Percentiles rank a stretch among this genome's conserved stretches.
Conservation (phyloP, 1,140 invertebrate genomes). For the Drosophila micromelanica region DNA sequence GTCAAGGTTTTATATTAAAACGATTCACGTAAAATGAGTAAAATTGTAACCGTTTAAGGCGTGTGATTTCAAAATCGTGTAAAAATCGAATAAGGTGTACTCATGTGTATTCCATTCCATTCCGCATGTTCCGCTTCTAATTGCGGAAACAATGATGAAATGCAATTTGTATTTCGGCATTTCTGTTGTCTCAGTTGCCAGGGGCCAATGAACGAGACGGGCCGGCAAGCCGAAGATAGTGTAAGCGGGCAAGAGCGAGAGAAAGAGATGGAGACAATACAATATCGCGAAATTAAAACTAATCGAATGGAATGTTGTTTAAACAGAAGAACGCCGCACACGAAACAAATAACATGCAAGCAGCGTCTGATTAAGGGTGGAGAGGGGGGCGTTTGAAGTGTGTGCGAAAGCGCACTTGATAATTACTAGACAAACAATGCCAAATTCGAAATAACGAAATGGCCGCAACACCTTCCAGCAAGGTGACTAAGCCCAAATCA, state of each 20-base stretch:
- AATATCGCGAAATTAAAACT: constrained; percentile 1
- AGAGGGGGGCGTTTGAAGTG: neutral
- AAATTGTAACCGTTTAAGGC: constrained; percentile 20
- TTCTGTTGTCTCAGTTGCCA: constrained; percentile 26
- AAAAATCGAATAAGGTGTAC: no score
- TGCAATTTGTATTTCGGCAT: constrained; percentile 22
- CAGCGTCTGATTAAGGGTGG: neutral
- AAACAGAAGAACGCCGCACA: constrained; percentile 13
- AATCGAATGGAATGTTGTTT: constrained; percentile 38
- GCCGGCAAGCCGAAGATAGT: constrained; percentile 1
- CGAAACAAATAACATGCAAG: neutral
- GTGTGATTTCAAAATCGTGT: no score
- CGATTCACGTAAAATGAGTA: neutral
- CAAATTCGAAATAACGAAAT: constrained; percentile 12
- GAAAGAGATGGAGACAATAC: neutral
- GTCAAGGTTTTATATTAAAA: no score
- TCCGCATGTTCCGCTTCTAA: no score
- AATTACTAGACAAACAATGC: constrained; percentile 24
- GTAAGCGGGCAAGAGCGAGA: neutral
- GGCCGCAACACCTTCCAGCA: constrained; percentile 10
- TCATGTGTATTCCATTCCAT: no score
- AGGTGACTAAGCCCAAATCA: constrained; percentile 34
- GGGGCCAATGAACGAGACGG: constrained; percentile 27
- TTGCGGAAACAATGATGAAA: constrained; percentile 32
- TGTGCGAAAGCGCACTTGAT: constrained; percentile 8